Base-by-base conservation (phyloP, 2,113 vertebrate species). In the Takifugu flavidus region DNA sequence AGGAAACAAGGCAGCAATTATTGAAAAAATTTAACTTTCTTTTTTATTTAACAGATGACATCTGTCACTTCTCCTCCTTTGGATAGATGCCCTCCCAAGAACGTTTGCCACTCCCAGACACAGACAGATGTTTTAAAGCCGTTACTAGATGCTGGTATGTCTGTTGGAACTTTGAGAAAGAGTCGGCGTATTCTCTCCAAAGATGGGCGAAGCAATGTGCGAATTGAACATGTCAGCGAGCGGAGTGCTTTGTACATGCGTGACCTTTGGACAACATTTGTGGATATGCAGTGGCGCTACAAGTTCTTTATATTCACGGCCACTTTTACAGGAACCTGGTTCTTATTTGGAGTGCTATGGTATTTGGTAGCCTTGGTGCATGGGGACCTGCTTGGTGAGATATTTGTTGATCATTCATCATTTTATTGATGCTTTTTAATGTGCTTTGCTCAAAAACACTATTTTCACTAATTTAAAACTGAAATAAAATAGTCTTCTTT, bases 231-330 rank as follows among this genome's bases (percentile, higher is more conserved):
- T 10, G 90, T 95, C 12, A 92, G 93, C 0, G 94, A 94, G 54
- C 92, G 93, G 62, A 87, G 92, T 13, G 92, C 94, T 53, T 91
- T 99, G 67, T 98, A 99, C 88, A 94, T 99, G 90, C 96, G 95
- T 13, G 96, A 99, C 88, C 91, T 97, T 20, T 99, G 96, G 96
- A 99, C 96, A 0, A 99, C 96, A n/a, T 97, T 98, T 82, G 92
- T 99, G 46, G 96, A 99, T 90, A 96, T 99, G 91, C 95, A 96
- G 49, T 99, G 96, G 96, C 92, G 96, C 25, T 99, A 96, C 91
- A 99, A 98, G 86, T 93, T 98, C 12, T 70, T 97, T 51, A 86
- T 99, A 53, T 99, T 99, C 88, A 95, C 92, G 0, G 94, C 94
- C 7, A 97, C 96, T 4, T 98, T 99, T 6, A 94, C 94, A 0